Conservation (phyloP, 2,888 invertebrate species). For the Bombyx huttoni region DNA sequence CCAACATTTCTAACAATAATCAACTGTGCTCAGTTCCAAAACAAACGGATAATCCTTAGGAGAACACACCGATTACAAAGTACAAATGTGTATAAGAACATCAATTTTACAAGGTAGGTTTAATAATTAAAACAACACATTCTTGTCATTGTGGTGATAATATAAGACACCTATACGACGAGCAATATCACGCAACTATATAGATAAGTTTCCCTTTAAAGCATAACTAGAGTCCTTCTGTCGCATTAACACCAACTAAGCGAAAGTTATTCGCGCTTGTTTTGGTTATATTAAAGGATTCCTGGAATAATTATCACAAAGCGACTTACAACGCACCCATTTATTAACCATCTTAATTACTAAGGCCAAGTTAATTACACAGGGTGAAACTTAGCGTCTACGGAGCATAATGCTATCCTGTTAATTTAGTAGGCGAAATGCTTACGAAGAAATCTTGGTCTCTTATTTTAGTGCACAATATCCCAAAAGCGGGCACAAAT, state of each 20-base stretch:
- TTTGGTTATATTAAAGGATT: conserved; percentile 66
- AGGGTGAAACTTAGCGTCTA: conserved; percentile 60
- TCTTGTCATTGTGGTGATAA: conserved; percentile 12
- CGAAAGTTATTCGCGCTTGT: conserved; percentile 46
- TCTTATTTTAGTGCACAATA: conserved; percentile 41
- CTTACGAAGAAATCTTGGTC: conserved; percentile 47
- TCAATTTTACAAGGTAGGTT: not conserved
- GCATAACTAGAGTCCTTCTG: conserved; percentile 36
- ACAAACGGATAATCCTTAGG: too few species aligned
- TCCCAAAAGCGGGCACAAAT: conserved; percentile 34
- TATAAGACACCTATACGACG: conserved; percentile 19
- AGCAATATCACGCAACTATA: conserved; percentile 26
- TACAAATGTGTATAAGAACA: too few species aligned
- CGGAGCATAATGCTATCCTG: conserved; percentile 45
- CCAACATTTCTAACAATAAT: too few species aligned
- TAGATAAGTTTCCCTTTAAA: conserved; percentile 31
- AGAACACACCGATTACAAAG: too few species aligned
- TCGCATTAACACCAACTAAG: conserved; percentile 43
- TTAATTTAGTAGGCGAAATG: conserved; percentile 50
- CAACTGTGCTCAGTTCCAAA: too few species aligned
- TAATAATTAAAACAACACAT: not conserved
- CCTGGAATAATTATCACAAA: conserved; percentile 62
- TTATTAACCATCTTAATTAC: conserved; percentile 70
- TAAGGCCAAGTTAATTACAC: conserved; percentile 64
- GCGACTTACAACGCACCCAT: conserved; percentile 63